A percentile compares a stretch with the other conserved stretches of the same genome.
These are phyloP conservation scores for Bradypodion pumilum DNA, from an alignment of 2,797 vertebrate genomes.

Conservation along the genomic window DNA sequence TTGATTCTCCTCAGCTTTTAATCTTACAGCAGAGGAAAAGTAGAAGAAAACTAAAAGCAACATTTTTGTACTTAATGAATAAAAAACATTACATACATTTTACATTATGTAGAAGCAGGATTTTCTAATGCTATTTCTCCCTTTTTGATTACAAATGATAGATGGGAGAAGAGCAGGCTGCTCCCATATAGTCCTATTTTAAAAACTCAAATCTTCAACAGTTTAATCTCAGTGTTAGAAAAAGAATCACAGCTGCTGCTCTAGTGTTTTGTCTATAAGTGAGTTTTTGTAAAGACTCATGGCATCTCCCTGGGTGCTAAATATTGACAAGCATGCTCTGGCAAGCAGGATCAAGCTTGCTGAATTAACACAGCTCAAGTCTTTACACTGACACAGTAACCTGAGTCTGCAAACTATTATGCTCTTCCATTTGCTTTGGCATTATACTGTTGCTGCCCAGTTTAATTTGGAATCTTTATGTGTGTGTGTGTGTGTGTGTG, in stretches of 20 bases:
- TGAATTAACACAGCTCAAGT: conserved; percentile 75
- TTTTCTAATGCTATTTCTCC: conserved; percentile 59
- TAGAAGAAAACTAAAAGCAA: conserved; percentile 9
- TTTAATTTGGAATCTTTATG: conserved; percentile 69
- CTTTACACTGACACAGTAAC: conserved; percentile 71
- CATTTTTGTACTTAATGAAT: conserved; percentile 56
- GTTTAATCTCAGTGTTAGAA: conserved; percentile 78
- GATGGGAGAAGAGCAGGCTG: conserved; percentile 42
- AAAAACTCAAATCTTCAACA: conserved; percentile 67
- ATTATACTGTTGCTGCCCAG: conserved; percentile 66
- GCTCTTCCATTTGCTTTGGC: conserved; percentile 69
- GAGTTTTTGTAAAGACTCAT: conserved; percentile 71
- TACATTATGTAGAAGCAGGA: conserved; percentile 61
- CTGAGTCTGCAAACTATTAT: conserved; percentile 72
- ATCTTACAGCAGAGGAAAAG: conserved; percentile 37
- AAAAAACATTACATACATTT: conserved; percentile 59
- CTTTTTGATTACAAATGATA: conserved; percentile 61
- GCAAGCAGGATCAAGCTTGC: conserved; percentile 78
- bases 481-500: too few relatives aligned
- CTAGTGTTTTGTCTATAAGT: conserved; percentile 74
- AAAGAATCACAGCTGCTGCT: conserved; percentile 77
- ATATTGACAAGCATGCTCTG: conserved; percentile 79
- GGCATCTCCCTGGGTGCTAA: conserved; percentile 69
- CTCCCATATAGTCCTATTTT: conserved; percentile 43
- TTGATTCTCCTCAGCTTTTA: conserved; percentile 37